phyloP scores from a whole-genome alignment of 2,888 invertebrate species.

The Apodemia hepburni region DNA sequence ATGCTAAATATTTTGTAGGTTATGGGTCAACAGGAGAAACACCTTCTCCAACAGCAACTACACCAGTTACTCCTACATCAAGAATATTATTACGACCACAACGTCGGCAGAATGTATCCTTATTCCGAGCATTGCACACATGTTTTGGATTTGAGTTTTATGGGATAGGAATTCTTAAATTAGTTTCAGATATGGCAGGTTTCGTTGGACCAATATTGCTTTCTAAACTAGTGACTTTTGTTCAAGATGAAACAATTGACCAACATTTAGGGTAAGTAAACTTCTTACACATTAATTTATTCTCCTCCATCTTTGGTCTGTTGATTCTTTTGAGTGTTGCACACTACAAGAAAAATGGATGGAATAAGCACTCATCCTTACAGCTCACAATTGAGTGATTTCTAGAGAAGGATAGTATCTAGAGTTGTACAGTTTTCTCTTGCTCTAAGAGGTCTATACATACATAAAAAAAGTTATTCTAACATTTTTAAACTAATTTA shows the following conservation, averaged over 20 bases:
- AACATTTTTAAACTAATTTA: too few relatives aligned
- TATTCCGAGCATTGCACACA: conserved; percentile 85
- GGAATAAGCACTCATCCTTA: too few relatives aligned
- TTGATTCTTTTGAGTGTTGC: neutral
- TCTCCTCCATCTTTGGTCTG: neutral
- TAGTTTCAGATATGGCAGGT: conserved; percentile 89
- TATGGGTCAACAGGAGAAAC: conserved; percentile 63
- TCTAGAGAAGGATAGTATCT: too few relatives aligned
- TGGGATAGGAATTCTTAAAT: conserved; percentile 89
- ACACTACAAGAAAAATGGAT: too few relatives aligned
- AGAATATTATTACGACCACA: conserved; percentile 53
- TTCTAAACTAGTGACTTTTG: conserved; percentile 88
- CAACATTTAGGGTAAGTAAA: conserved; percentile 81
- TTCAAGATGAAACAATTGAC: conserved; percentile 86
- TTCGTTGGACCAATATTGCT: conserved; percentile 95
- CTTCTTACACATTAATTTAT: neutral
- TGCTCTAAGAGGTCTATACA: too few relatives aligned
- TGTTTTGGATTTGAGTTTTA: conserved; percentile 92
- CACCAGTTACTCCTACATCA: conserved; percentile 61
- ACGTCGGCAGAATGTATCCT: conserved; percentile 70
- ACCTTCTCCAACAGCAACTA: conserved; percentile 47
- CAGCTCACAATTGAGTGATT: too few relatives aligned
- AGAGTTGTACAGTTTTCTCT: too few relatives aligned
- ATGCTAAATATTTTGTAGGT: conserved; percentile 36
- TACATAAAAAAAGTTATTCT: too few relatives aligned